Evolutionary conservation across 2,113 vertebrate genomes (phyloP), one percentile per base, ranked within the genome.

Genomic region (Indicator maculatus): DNA sequence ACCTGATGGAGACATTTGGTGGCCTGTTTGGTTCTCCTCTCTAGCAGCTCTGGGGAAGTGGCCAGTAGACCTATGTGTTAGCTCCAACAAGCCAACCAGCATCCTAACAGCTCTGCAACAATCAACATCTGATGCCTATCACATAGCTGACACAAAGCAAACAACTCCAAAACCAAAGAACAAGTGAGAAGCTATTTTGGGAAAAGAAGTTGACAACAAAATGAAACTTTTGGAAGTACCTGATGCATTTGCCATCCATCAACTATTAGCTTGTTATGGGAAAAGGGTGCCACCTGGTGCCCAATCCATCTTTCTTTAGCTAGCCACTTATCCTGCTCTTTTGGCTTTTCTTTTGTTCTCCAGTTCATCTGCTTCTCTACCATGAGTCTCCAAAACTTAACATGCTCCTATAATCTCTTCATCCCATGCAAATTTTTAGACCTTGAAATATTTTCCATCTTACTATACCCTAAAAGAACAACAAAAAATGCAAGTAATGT

Each of bases 211-310:
- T 45, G 44, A 58, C 9, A 45, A 12, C 82, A 71, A 66, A 66
- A 36, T 0, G 0, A 77, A 63, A 52, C 20, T 84, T 86, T n/a
- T 56, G 77, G 86, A 92, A 47, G 12, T 12, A 65, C 12, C 27
- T 38, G 50, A 33, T 21, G 47, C 38, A 16, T 16, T 83, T 7
- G 28, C 58, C 86, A 81, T 31, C 64, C 86, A 77, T 70, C 72
- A 76, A 5, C 14, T 72, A 67, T 38, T 24, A 59, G 28, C 41
- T n/a, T 92, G 90, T 75, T 23, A 72, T 50, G 58, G 96, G 83
- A 93, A 93, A 75, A 97, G 85, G 89, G 87, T 95, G 94, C 96
- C 93, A 95, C 63, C 95, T 95, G 94, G 58, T 93, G 93, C 94
- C 65, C 65, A 88, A 52, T 80, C 23, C 55, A 50, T 58, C 91